These are phyloP conservation scores for Carabus problematicus DNA, from an alignment of 2,888 invertebrate genomes.

Conservation along the genomic window DNA sequence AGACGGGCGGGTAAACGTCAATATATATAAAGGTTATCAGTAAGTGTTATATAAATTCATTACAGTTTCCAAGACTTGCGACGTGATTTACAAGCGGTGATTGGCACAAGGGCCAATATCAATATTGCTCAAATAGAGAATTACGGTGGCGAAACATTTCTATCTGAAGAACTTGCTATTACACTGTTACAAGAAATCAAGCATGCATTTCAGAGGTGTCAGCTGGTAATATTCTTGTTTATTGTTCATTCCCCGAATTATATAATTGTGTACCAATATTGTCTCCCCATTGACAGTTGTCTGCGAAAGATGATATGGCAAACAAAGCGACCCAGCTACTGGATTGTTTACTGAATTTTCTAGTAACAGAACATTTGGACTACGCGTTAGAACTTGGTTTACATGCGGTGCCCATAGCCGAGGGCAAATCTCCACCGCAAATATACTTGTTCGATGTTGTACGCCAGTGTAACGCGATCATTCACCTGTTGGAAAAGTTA, in stretches of 20 bases:
- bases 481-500: slow-evolving; percentile 91
- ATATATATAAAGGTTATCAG: slow-evolving; percentile 13
- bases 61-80: slow-evolving; percentile 87
- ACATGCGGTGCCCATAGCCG: slow-evolving; percentile 87
- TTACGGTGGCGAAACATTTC: slow-evolving; percentile 95
- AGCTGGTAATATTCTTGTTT: slow-evolving; percentile 65
- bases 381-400: slow-evolving; percentile 95
- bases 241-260: too few species aligned
- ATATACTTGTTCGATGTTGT: slow-evolving; percentile 94
- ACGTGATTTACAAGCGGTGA: slow-evolving; percentile 91
- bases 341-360: slow-evolving; percentile 82
- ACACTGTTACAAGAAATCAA: slow-evolving; percentile 90
- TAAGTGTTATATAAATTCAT: slow-evolving; percentile 17
- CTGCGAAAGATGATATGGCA: slow-evolving; percentile 78
- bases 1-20: slow-evolving; percentile 76
- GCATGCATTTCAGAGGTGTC: slow-evolving; percentile 87
- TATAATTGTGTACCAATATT: slow-evolving; percentile 2
- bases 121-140: slow-evolving; percentile 95
- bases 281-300: slow-evolving; percentile 65
- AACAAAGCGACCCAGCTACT: slow-evolving; percentile 80
- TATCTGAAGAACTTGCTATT: slow-evolving; percentile 93
- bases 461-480: slow-evolving; percentile 91
- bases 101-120: slow-evolving; percentile 89
- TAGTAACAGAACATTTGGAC: slow-evolving; percentile 92
- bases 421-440: slow-evolving; percentile 84